These are phyloP conservation scores for Busseola fusca DNA, from an alignment of 2,888 invertebrate genomes.

Conservation along the genomic window DNA sequence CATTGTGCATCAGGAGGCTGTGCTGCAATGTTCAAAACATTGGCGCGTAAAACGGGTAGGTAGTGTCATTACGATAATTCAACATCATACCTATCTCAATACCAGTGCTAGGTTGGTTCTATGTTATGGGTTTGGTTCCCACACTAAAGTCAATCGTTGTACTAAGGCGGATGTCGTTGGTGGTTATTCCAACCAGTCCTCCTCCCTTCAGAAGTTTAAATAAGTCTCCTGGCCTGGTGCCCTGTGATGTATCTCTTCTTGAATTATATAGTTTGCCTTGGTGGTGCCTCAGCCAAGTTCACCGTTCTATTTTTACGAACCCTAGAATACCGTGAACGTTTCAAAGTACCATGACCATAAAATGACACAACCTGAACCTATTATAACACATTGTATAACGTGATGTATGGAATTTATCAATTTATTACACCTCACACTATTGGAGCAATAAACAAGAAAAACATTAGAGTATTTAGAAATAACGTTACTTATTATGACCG, in stretches of 20 bases:
- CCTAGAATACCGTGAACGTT: conserved; percentile 7
- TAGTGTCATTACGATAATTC: too few species aligned
- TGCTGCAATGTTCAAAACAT: too few species aligned
- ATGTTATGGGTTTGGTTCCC: too few species aligned
- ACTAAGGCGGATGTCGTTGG: too few species aligned
- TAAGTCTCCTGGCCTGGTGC: too few species aligned
- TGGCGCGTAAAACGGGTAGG: too few species aligned
- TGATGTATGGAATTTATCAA: conserved; percentile 32
- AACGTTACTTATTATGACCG: conserved; percentile 69
- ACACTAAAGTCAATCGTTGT: too few species aligned
- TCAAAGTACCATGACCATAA: not conserved
- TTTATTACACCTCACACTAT: conserved; percentile 38
- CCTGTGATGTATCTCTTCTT: not conserved
- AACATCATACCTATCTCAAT: too few species aligned
- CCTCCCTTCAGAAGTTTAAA: too few species aligned
- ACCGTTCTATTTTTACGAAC: not conserved
- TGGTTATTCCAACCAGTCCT: too few species aligned
- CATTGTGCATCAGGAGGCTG: too few species aligned
- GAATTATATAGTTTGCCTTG: not conserved
- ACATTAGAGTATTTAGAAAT: conserved; percentile 59
- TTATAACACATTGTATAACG: conserved; percentile 16
- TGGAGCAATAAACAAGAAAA: conserved; percentile 35
- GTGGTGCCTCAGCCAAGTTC: not conserved
- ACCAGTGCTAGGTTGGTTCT: not conserved
- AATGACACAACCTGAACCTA: conserved; percentile 13